These are phyloP conservation scores for Antheraea mylitta DNA, from an alignment of 1,140 invertebrate genomes.

Conservation along the genomic window DNA sequence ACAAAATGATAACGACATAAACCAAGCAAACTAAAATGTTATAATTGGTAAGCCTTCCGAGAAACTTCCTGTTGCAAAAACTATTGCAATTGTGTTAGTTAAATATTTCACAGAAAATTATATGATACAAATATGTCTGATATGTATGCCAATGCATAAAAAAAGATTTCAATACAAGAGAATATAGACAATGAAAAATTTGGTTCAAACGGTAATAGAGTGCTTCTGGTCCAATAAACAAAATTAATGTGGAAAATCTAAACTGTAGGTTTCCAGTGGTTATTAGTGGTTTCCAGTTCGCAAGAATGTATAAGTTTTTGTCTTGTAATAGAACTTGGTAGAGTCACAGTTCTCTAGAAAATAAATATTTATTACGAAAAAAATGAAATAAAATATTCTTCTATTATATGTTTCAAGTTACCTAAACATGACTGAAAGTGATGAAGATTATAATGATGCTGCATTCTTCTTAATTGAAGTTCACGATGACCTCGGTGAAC, in stretches of 20 bases:
- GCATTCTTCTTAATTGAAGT: constrained; percentile 83
- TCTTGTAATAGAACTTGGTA: no score
- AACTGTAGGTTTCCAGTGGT: no score
- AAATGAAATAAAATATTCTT: not conserved
- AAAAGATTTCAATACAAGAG: no score
- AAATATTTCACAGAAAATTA: not conserved
- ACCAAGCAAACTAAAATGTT: constrained; percentile 13
- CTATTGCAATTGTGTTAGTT: no score
- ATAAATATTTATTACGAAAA: no score
- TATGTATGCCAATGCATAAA: no score
- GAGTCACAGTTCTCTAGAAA: no score
- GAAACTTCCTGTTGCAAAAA: constrained; percentile 20
- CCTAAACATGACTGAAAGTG: constrained; percentile 55
- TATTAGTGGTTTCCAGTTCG: no score
- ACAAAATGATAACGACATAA: constrained; percentile 9
- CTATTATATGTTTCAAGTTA: constrained; percentile 25
- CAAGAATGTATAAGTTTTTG: no score
- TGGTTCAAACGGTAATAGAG: not conserved
- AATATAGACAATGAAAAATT: no score
- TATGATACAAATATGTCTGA: no score
- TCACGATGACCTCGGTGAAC: constrained; percentile 84
- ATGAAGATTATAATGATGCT: constrained; percentile 75
- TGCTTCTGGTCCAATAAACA: not conserved
- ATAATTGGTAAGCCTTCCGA: constrained; percentile 23
- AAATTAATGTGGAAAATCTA: no score